Percentiles rank a stretch among this genome's conserved stretches.
phyloP scores from a whole-genome alignment of 2,888 invertebrate species.

The Spilosoma lubricipeda region DNA sequence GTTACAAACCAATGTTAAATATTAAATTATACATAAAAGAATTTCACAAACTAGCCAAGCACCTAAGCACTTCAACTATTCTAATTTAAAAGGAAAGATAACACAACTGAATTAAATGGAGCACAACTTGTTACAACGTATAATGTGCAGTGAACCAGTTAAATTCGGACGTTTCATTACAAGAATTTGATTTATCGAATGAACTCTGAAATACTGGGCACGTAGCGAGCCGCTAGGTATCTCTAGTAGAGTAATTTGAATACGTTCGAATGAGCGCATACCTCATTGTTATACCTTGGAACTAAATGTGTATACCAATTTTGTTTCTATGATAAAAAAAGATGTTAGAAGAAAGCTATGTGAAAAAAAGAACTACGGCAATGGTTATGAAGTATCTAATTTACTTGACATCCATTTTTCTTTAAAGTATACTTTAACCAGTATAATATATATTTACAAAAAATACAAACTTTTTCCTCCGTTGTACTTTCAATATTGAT shows the following conservation, averaged over 20 bases:
- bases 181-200: constrained; percentile 79
- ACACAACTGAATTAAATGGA: constrained; percentile 41
- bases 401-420: no score
- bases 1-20: neutral
- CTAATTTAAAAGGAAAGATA: constrained; percentile 29
- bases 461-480: no score
- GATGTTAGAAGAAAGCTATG: neutral
- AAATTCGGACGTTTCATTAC: constrained; percentile 78
- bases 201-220: constrained; percentile 66
- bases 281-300: constrained; percentile 29
- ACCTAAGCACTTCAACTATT: constrained; percentile 31
- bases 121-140: constrained; percentile 57
- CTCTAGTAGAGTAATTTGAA: constrained; percentile 49
- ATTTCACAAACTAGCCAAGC: constrained; percentile 8
- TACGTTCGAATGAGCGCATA: constrained; percentile 35
- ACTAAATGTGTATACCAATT: neutral
- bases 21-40: neutral
- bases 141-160: constrained; percentile 58
- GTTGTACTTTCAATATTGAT: no score
- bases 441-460: no score
- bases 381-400: neutral
- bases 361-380: neutral
- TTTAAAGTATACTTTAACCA: no score
- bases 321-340: neutral
- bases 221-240: constrained; percentile 50